A percentile compares a stretch with the other conserved stretches of the same genome.
Conservation (phyloP, 2,797 vertebrate species). For the Microtus obscurus region DNA sequence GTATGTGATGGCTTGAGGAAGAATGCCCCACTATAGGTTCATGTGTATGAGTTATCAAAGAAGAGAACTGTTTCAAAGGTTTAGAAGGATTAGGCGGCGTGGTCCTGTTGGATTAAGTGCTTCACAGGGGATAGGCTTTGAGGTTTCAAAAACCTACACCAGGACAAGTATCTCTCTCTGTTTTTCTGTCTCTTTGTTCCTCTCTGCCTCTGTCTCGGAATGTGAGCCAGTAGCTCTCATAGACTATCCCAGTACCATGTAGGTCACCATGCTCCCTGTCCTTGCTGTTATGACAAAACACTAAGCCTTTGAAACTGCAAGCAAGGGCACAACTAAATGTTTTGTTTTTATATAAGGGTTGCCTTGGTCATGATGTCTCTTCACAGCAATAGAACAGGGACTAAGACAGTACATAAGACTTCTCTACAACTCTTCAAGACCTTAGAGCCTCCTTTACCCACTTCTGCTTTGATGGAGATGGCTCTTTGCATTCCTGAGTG, state of each 20-base stretch:
- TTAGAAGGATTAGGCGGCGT: not conserved
- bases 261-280: not conserved
- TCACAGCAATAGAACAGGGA: not conserved
- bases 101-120: not conserved
- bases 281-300: not conserved
- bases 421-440: not conserved
- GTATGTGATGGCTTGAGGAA: not conserved
- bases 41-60: not conserved
- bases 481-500: too few species aligned
- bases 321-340: not conserved
- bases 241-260: not conserved
- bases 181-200: too few species aligned
- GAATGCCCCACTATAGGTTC: not conserved
- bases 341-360: not conserved
- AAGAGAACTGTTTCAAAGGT: not conserved
- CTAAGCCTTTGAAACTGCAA: not conserved
- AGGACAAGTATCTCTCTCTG: not conserved
- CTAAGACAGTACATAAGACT: not conserved
- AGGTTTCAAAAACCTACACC: not conserved
- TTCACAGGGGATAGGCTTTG: not conserved
- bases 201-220: not conserved
- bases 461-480: not conserved
- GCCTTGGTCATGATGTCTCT: not conserved
- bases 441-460: not conserved
- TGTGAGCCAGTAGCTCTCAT: not conserved